Base-by-base conservation (phyloP, 2,888 invertebrate species). In the Nomada flava region DNA sequence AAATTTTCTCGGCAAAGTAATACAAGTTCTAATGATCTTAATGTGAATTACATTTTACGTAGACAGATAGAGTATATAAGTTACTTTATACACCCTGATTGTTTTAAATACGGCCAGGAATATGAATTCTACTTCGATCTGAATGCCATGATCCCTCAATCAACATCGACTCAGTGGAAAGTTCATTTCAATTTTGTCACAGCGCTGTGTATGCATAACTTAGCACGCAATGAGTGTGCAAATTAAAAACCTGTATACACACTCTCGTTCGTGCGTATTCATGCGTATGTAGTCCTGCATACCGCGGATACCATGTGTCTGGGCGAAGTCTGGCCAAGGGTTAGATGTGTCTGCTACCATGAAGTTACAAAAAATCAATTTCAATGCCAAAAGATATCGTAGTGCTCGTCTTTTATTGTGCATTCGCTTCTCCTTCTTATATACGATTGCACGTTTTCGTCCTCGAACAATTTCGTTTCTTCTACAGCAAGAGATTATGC, bases 171-270 rank as follows among this genome's bases (percentile, higher is more conserved):
- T 71, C 65, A 65, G 60, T 65, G 76, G 70, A 70, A 67, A 65
- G 62, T 55, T 62, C 47, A 77, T 79, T 60, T 60, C 47, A 47
- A 72, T 72, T 72, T 72, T 75, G 62, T 72, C 78, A 78, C 44
- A 57, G 42, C 13, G 65, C 15, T n/a, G 67, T 55, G 53, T 23
- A 64, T 20, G 65, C 80, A 65, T 67, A 70, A 53, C 47, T 47
- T 65, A 57, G 47, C 63, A 36, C 72, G 78, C 79, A 80, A 80
- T 78, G 63, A 72, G 78, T 23, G 67, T 57, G 67, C 78, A 72
- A 62, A 80, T 79, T 80, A 72, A 80, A 78, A 71, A 67, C 29
- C 60, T 26, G 60, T 47, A 62, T 20, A 29, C 64, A 29, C 52
- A 36, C 7, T 36, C 36, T 44, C 44, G 44, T 60, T 52, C 59